phyloP scores from a whole-genome alignment of 2,113 vertebrate genomes.

The Orycteropus afer region DNA sequence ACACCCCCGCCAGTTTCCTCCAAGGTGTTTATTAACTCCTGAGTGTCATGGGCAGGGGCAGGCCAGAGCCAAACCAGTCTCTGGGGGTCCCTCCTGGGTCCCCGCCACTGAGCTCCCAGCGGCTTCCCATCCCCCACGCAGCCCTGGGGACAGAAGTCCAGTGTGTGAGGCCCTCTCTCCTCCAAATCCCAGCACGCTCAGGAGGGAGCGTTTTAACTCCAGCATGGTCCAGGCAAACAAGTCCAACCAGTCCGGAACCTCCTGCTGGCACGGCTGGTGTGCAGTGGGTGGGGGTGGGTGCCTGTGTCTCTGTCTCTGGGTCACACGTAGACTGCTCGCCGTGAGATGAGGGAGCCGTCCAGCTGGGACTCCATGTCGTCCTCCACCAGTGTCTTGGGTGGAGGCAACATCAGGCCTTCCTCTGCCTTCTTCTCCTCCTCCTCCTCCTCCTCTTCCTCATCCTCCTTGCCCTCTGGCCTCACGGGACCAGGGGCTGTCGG shows the following conservation, averaged over 20 bases:
- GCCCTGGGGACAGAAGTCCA: slow-evolving; percentile 46
- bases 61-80: slow-evolving; percentile 54
- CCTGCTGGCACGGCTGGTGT: background rate
- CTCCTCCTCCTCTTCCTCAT: slow-evolving; percentile 74
- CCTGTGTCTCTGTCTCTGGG: background rate
- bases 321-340: slow-evolving; percentile 94
- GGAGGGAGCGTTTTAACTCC: slow-evolving; percentile 36
- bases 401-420: slow-evolving; percentile 82
- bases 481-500: slow-evolving; percentile 24
- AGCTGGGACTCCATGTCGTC: slow-evolving; percentile 96
- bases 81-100: slow-evolving; percentile 1
- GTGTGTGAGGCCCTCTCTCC: slow-evolving; percentile 26
- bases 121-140: background rate
- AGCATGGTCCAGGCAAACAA: background rate
- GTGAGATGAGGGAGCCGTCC: slow-evolving; percentile 94
- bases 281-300: background rate
- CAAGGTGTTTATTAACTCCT: slow-evolving; percentile 79
- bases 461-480: slow-evolving; percentile 65
- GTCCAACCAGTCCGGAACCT: slow-evolving; percentile 54
- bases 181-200: background rate
- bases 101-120: background rate
- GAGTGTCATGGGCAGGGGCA: slow-evolving; percentile 57
- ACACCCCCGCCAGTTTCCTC: slow-evolving; percentile 58
- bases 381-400: slow-evolving; percentile 85
- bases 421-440: slow-evolving; percentile 88